Conservation (phyloP, 2,888 invertebrate genomes). For the Dugesia japonica region DNA sequence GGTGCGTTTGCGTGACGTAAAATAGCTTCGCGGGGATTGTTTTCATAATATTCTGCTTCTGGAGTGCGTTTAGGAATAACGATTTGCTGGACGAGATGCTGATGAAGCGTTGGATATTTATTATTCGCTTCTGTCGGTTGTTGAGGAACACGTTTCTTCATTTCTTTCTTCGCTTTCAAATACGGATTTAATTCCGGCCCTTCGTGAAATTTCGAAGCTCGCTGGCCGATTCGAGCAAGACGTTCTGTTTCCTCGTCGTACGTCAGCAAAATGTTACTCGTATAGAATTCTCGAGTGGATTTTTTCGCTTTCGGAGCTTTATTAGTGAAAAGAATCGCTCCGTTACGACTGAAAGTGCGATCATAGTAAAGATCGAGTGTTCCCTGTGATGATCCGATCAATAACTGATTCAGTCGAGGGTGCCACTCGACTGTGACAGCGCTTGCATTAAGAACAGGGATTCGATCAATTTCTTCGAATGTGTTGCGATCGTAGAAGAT, state of each 20-base stretch:
- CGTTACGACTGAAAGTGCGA: constrained; percentile 33
- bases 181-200: background rate
- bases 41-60: constrained; percentile 41
- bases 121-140: background rate
- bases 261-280: background rate
- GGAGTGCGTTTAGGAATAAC: constrained; percentile 59
- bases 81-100: constrained; percentile 82
- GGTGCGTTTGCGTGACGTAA: constrained; percentile 82
- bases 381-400: constrained; percentile 78
- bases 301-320: background rate
- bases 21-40: constrained; percentile 82
- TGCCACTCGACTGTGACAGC: constrained; percentile 58
- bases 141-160: background rate
- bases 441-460: constrained; percentile 30
- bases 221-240: background rate
- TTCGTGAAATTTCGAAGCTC: constrained; percentile 47
- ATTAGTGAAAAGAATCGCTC: background rate
- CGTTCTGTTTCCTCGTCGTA: background rate
- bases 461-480: constrained; percentile 51
- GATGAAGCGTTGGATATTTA: constrained; percentile 55
- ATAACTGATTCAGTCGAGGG: constrained; percentile 86
- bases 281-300: background rate
- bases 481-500: constrained; percentile 65
- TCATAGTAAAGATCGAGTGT: constrained; percentile 76
- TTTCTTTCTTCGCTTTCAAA: constrained; percentile 21